Percentiles rank a stretch among this genome's conserved stretches.
Conservation (phyloP, 2,797 vertebrate species). For the Anabas testudineus region DNA sequence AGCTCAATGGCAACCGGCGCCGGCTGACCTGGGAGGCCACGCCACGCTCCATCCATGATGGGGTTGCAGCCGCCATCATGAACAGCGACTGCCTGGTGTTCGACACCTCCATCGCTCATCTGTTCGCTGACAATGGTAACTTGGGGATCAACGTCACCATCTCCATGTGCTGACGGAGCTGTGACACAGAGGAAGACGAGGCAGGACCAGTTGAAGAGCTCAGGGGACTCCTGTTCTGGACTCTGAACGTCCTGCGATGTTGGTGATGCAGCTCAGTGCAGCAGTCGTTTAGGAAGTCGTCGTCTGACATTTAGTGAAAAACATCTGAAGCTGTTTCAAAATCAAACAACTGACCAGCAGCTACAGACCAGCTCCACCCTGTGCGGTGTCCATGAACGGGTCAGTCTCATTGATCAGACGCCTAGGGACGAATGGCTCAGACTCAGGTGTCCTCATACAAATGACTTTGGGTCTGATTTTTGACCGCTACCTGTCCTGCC, state of each 20-base stretch:
- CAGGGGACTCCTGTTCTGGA: background rate
- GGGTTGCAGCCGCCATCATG: conserved; percentile 86
- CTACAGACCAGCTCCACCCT: too few relatives aligned
- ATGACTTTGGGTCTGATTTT: too few relatives aligned
- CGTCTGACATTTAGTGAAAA: too few relatives aligned
- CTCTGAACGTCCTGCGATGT: background rate
- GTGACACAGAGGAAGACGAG: background rate
- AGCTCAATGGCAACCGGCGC: conserved; percentile 86
- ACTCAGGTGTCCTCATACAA: too few relatives aligned
- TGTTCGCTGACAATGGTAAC: conserved; percentile 87
- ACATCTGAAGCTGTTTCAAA: background rate
- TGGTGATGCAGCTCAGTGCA: background rate
- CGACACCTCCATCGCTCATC: conserved; percentile 85
- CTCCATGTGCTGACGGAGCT: conserved; percentile 83
- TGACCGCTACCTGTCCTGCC: background rate
- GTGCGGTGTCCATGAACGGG: too few relatives aligned
- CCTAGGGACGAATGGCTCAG: too few relatives aligned
- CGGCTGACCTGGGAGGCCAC: conserved; percentile 89
- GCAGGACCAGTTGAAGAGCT: too few relatives aligned
- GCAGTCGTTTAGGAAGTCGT: background rate
- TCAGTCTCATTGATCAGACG: too few relatives aligned
- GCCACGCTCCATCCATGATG: conserved; percentile 86
- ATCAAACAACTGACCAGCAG: too few relatives aligned
- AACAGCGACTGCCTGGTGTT: conserved; percentile 89
- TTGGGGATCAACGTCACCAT: conserved; percentile 88